phyloP scores from a whole-genome alignment of 2,797 vertebrate species.

The Melanotaenia maccullochi region DNA sequence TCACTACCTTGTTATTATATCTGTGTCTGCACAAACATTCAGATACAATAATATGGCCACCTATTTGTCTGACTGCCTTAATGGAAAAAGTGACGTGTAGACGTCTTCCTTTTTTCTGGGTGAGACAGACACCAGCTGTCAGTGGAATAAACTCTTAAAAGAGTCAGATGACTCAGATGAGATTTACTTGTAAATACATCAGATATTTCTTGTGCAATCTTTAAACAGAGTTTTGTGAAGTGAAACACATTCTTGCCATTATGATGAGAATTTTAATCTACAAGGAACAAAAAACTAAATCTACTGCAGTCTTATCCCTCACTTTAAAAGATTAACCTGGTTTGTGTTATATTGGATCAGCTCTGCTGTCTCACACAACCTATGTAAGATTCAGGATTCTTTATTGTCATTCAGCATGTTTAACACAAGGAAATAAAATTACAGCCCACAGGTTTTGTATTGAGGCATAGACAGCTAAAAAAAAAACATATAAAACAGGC shows the following conservation, averaged over 20 bases:
- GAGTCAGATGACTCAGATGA: background rate
- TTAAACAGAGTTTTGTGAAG: background rate
- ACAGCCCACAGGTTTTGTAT: too few relatives aligned
- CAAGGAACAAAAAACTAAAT: too few relatives aligned
- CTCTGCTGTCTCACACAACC: too few relatives aligned
- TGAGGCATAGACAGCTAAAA: too few relatives aligned
- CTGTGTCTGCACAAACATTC: background rate
- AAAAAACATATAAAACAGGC: too few relatives aligned
- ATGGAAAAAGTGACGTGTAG: conserved; percentile 44
- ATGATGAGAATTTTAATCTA: background rate
- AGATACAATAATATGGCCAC: too few relatives aligned
- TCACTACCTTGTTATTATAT: background rate
- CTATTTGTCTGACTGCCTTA: conserved; percentile 7
- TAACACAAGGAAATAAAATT: too few relatives aligned
- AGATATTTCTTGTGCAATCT: background rate
- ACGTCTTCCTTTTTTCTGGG: conserved; percentile 13
- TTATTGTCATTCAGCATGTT: too few relatives aligned
- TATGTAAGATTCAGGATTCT: too few relatives aligned
- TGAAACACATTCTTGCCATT: background rate
- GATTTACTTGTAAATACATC: background rate
- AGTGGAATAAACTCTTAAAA: background rate
- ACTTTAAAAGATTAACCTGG: too few relatives aligned
- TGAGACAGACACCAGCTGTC: background rate
- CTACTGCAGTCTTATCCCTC: too few relatives aligned
- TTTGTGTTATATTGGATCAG: too few relatives aligned